Evolutionary conservation across 1,140 invertebrate species (phyloP).

Genomic region (Bombus superbus): DNA sequence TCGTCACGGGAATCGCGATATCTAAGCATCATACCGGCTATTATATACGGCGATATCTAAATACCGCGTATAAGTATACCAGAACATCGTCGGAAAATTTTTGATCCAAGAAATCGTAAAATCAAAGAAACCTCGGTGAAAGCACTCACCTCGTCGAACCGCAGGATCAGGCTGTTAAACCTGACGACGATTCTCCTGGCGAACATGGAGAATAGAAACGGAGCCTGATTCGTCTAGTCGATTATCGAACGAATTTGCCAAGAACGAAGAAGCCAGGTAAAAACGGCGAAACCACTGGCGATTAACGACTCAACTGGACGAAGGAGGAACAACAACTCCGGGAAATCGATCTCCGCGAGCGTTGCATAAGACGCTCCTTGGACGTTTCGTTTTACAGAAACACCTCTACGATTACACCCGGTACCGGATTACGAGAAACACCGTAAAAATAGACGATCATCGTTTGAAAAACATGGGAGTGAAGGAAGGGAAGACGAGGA

Average conservation of each 20-base stretch:
- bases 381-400: slow-evolving; percentile 29
- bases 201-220: neutral
- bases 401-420: slow-evolving; percentile 14
- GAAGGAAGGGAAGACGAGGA: neutral
- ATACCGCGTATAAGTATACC: too few relatives aligned
- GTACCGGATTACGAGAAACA: neutral
- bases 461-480: neutral
- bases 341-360: neutral
- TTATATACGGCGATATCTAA: too few relatives aligned
- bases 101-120: neutral
- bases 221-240: neutral
- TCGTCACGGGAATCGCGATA: neutral
- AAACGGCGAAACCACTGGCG: slow-evolving; percentile 1
- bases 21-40: too few relatives aligned
- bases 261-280: neutral
- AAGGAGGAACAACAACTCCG: neutral
- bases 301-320: neutral
- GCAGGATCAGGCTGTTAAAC: neutral
- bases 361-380: slow-evolving; percentile 3
- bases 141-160: slow-evolving; percentile 11
- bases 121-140: neutral
- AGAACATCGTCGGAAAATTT: too few relatives aligned
- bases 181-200: neutral
- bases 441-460: neutral
- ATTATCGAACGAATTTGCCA: neutral